Conservation (phyloP, 2,113 vertebrate species). For the Cnemophilus loriae region DNA sequence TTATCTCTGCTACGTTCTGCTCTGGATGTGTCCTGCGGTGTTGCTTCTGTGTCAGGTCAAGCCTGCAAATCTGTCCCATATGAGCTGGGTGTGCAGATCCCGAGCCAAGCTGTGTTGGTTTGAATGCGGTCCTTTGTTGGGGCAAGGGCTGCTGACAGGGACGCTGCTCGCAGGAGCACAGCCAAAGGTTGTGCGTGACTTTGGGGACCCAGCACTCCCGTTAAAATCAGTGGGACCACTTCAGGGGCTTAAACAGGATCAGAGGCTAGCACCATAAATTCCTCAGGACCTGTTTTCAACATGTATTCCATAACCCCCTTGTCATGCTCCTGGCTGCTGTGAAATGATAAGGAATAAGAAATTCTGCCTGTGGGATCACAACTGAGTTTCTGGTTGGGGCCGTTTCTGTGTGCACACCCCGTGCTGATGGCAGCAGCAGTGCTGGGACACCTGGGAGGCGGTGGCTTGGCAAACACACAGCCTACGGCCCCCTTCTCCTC, state of each 20-base stretch:
- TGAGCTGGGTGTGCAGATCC: neutral
- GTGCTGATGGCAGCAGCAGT: fast-evolving
- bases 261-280: neutral
- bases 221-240: neutral
- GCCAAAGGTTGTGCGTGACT: neutral
- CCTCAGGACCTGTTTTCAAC: neutral
- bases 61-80: neutral
- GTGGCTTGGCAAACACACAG: fast-evolving
- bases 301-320: neutral
- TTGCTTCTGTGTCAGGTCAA: neutral
- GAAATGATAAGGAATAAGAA: neutral
- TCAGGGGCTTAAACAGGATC: neutral
- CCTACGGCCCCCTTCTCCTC: fast-evolving
- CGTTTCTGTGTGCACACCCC: fast-evolving
- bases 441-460: fast-evolving
- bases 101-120: neutral
- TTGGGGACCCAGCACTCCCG: neutral
- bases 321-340: neutral
- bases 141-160: neutral
- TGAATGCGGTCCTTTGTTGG: neutral
- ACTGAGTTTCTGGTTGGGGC: neutral
- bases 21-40: neutral
- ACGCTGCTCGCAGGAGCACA: fast-evolving
- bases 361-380: neutral
- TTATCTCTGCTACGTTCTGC: fast-evolving